Evolutionary conservation across 2,113 vertebrate species (phyloP).

Genomic region (Rhodinocichla rosea): DNA sequence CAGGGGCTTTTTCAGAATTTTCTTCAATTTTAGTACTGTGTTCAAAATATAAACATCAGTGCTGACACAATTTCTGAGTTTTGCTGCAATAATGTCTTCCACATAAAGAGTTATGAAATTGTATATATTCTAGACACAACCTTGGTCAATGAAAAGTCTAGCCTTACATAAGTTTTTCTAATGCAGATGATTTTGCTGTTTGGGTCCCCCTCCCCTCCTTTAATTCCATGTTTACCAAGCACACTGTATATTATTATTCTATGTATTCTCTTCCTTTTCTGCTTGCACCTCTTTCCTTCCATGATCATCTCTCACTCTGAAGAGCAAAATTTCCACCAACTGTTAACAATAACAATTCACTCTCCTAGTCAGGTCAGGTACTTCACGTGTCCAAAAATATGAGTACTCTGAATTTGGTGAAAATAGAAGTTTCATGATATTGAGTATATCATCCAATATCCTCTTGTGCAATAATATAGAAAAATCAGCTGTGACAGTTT

Average conservation of each 20-base stretch:
- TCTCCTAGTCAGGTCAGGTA: background rate
- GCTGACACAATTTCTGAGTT: background rate
- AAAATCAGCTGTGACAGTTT: background rate
- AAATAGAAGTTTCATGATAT: background rate
- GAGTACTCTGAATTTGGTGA: background rate
- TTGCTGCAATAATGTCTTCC: background rate
- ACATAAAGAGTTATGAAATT: background rate
- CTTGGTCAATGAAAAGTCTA: background rate
- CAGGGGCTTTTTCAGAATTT: background rate
- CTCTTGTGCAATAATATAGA: background rate
- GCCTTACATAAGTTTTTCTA: background rate
- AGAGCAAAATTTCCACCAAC: background rate
- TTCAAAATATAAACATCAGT: background rate
- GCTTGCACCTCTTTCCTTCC: background rate
- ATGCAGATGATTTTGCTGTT: background rate
- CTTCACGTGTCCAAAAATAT: fast-evolving
- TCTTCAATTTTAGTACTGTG: background rate
- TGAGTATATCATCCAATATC: background rate
- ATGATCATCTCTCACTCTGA: background rate
- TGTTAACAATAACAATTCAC: background rate
- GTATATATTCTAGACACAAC: background rate
- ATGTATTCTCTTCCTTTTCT: background rate
- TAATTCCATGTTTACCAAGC: background rate
- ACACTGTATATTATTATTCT: background rate
- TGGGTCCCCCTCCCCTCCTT: fast-evolving